phyloP scores from a whole-genome alignment of 1,140 invertebrate species.

The Sycophaga agraensis region DNA sequence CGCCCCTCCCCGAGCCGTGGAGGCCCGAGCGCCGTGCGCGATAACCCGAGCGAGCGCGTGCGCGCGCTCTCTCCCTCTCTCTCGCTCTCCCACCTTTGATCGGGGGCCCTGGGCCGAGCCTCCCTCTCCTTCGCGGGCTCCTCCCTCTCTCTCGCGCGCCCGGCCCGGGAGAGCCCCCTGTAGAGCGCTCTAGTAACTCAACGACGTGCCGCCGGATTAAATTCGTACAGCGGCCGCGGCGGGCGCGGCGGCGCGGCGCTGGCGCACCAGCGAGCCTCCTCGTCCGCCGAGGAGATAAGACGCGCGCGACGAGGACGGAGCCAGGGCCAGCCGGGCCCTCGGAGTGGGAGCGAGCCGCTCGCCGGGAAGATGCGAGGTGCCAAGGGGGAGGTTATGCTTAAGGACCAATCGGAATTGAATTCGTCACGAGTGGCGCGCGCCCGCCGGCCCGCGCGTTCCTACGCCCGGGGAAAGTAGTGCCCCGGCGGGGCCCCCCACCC shows the following conservation, averaged over 20 bases:
- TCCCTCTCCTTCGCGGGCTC: constrained; percentile 20
- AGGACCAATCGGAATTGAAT: constrained; percentile 60
- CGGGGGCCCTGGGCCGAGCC: not conserved
- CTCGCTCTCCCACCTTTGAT: constrained; percentile 32
- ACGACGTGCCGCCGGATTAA: constrained; percentile 55
- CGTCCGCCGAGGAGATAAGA: constrained; percentile 34
- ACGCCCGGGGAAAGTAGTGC: constrained; percentile 53
- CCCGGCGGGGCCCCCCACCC: not conserved
- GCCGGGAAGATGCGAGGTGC: constrained; percentile 37
- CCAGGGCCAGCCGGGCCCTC: constrained; percentile 1
- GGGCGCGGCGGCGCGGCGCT: constrained; percentile 20
- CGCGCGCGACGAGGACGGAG: constrained; percentile 32
- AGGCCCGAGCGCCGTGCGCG: constrained; percentile 4
- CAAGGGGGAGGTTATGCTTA: constrained; percentile 55
- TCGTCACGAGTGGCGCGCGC: constrained; percentile 53
- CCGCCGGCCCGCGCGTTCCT: constrained; percentile 27
- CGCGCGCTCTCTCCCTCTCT: constrained; percentile 23
- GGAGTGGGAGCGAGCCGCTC: constrained; percentile 12
- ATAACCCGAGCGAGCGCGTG: constrained; percentile 24
- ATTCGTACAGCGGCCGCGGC: too few species aligned
- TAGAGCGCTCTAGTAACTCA: constrained; percentile 49
- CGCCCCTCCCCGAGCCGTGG: constrained; percentile 30
- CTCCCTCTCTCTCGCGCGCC: constrained; percentile 34
- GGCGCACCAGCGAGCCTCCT: too few species aligned
- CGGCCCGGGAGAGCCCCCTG: constrained; percentile 46